Percentiles rank a stretch among this genome's conserved stretches.
These are phyloP conservation scores for Agrochola circellaris DNA, from an alignment of 2,888 invertebrate genomes.

Conservation along the genomic window DNA sequence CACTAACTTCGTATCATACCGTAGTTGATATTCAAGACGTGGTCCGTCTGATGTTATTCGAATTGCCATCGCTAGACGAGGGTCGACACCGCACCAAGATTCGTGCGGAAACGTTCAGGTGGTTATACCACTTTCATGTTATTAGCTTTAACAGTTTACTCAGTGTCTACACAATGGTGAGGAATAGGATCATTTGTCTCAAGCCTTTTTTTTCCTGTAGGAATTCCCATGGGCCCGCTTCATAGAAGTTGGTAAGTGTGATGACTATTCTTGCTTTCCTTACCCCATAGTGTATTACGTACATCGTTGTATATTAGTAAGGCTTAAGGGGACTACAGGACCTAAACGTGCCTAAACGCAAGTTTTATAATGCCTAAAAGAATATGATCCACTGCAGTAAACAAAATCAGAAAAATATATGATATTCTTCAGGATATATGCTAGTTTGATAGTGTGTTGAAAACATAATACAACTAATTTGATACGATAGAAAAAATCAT, in stretches of 20 bases:
- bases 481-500: too few species aligned
- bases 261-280: not conserved
- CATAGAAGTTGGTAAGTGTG: too few species aligned
- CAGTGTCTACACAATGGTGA: slow-evolving; percentile 31
- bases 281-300: not conserved
- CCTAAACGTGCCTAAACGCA: too few species aligned
- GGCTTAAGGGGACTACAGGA: too few species aligned
- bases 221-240: not conserved
- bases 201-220: slow-evolving; percentile 1
- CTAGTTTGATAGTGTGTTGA: too few species aligned
- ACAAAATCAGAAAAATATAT: too few species aligned
- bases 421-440: too few species aligned
- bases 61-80: slow-evolving; percentile 26
- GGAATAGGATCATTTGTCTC: slow-evolving; percentile 29
- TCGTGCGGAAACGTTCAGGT: slow-evolving; percentile 25
- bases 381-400: too few species aligned
- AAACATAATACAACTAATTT: too few species aligned
- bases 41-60: not conserved
- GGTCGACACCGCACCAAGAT: slow-evolving; percentile 31
- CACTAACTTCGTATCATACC: slow-evolving; percentile 1
- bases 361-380: too few species aligned
- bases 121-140: slow-evolving; percentile 19
- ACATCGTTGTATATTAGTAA: too few species aligned
- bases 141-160: slow-evolving; percentile 47
- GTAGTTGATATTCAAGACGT: slow-evolving; percentile 41